Percentiles rank a stretch among this genome's conserved stretches.
Conservation (phyloP, 2,888 invertebrate species). For the Beris chalybata region DNA sequence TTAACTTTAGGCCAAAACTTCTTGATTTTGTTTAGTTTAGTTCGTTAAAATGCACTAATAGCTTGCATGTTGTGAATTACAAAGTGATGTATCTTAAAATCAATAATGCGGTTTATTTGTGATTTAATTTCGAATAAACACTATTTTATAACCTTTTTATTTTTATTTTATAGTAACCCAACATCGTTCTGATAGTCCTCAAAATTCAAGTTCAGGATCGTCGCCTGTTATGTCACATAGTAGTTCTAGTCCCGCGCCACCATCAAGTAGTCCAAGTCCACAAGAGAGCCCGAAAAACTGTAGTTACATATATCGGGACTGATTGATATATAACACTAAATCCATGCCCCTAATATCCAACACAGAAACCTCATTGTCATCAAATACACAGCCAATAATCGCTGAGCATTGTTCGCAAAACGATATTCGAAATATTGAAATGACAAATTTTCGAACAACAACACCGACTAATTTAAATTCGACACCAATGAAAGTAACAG, state of each 20-base stretch:
- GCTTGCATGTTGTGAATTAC: no score
- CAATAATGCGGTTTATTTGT: no score
- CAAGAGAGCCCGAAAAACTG: conserved; percentile 59
- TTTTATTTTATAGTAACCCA: conserved; percentile 52
- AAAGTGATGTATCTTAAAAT: no score
- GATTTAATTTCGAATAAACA: no score
- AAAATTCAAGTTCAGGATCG: conserved; percentile 57
- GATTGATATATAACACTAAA: conserved; percentile 58
- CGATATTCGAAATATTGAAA: not conserved
- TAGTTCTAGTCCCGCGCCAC: conserved; percentile 58
- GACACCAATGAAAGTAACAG: conserved; percentile 47
- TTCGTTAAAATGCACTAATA: no score
- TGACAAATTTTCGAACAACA: not conserved
- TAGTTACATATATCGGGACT: conserved; percentile 58
- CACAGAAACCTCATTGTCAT: conserved; percentile 37
- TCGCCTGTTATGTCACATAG: conserved; percentile 58
- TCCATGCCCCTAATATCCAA: conserved; percentile 54
- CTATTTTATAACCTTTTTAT: conserved; percentile 3
- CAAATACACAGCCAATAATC: conserved; percentile 10
- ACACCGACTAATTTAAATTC: conserved; percentile 34
- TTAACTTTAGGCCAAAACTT: no score
- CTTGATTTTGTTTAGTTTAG: no score
- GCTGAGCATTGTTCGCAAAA: not conserved
- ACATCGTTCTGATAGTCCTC: conserved; percentile 58
- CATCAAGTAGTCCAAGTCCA: conserved; percentile 58